phyloP scores from a whole-genome alignment of 2,888 invertebrate genomes.

The Pterostichus niger region DNA sequence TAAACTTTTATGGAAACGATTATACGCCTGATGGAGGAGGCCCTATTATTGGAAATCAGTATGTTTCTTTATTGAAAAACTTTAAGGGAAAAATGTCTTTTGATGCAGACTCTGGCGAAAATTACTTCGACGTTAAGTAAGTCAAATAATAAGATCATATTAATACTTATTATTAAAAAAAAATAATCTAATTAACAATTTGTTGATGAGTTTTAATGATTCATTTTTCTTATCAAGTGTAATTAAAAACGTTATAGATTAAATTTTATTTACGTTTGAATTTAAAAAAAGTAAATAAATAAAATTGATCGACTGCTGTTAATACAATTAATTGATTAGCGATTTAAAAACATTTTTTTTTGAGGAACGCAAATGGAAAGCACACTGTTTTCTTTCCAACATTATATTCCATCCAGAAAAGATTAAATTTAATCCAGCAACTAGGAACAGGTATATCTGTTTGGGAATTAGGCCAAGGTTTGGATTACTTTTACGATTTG shows the following conservation, averaged over 20 bases:
- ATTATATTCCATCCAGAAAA: constrained; percentile 88
- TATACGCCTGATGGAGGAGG: constrained; percentile 91
- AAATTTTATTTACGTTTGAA: no score
- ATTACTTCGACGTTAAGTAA: constrained; percentile 92
- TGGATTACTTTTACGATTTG: constrained; percentile 96
- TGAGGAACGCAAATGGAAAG: constrained; percentile 83
- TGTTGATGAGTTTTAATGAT: no score
- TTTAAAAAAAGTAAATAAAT: no score
- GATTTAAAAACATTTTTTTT: constrained; percentile 53
- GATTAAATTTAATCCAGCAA: constrained; percentile 88
- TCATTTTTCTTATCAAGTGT: no score
- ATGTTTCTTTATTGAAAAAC: constrained; percentile 86
- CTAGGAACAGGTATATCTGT: constrained; percentile 92
- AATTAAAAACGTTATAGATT: no score
- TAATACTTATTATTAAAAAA: neutral
- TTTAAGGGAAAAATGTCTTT: constrained; percentile 88
- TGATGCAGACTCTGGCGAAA: constrained; percentile 89
- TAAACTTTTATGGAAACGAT: constrained; percentile 97
- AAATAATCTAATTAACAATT: no score
- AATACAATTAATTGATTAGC: no score
- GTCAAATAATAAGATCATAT: constrained; percentile 71
- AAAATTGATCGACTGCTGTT: no score
- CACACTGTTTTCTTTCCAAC: constrained; percentile 94
- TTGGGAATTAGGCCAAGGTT: constrained; percentile 98
- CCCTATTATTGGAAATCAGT: constrained; percentile 89